Conservation (phyloP, 2,888 invertebrate species). For the Hypselothyrea guttata region DNA sequence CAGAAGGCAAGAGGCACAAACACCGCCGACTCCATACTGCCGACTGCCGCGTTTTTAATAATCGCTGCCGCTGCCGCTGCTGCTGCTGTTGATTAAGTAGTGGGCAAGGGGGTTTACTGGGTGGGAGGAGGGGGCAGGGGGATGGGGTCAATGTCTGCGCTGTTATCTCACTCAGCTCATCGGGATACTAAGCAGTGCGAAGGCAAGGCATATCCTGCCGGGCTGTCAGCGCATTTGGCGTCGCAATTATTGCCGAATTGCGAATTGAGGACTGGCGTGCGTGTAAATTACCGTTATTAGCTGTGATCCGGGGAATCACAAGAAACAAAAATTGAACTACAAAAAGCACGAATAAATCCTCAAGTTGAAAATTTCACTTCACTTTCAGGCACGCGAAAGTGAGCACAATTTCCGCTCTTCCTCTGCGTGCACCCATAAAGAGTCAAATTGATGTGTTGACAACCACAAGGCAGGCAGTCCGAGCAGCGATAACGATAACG, state of each 20-base stretch:
- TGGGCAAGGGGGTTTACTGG: not conserved
- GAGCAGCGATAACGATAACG: constrained; percentile 34
- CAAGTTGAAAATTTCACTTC: constrained; percentile 45
- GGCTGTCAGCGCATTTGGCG: constrained; percentile 51
- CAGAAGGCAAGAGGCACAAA: constrained; percentile 37
- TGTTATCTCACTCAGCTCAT: constrained; percentile 75
- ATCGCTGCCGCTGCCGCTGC: constrained; percentile 48
- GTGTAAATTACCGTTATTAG: constrained; percentile 81
- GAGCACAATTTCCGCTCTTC: constrained; percentile 62
- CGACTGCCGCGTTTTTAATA: constrained; percentile 61
- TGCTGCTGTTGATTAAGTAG: constrained; percentile 13
- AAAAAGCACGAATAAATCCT: not conserved
- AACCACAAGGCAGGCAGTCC: too few species aligned
- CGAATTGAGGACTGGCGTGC: constrained; percentile 72
- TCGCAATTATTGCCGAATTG: constrained; percentile 72
- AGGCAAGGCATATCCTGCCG: constrained; percentile 43
- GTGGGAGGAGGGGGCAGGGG: not conserved
- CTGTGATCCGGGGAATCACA: constrained; percentile 76
- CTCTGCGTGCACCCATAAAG: constrained; percentile 71
- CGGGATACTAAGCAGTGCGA: constrained; percentile 40
- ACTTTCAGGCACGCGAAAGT: constrained; percentile 49
- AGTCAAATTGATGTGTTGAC: constrained; percentile 77
- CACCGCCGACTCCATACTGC: constrained; percentile 42
- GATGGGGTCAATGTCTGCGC: constrained; percentile 16
- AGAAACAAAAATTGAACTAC: constrained; percentile 14